Conservation (phyloP, 2,888 invertebrate species). For the Ceramica pisi region DNA sequence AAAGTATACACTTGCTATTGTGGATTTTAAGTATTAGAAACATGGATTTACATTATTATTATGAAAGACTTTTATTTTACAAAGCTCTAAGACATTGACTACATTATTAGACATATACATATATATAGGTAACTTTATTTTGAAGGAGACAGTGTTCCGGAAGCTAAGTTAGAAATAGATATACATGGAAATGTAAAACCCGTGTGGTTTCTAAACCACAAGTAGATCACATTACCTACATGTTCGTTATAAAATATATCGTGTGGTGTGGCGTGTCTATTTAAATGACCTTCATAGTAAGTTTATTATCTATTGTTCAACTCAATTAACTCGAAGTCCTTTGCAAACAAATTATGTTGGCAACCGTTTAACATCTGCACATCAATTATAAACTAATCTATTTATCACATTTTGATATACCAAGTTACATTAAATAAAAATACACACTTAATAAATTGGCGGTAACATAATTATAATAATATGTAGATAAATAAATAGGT, state of each 20-base stretch:
- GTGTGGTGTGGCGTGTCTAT: constrained; percentile 13
- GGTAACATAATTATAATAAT: constrained; percentile 13
- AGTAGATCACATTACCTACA: constrained; percentile 2
- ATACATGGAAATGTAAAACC: constrained; percentile 24
- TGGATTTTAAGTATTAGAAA: not conserved
- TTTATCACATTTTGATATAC: constrained; percentile 51
- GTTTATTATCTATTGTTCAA: constrained; percentile 22
- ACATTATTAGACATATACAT: too few relatives aligned
- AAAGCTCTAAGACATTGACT: too few relatives aligned
- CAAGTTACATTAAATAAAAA: constrained; percentile 32
- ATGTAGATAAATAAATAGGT: constrained; percentile 13
- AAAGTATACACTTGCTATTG: not conserved
- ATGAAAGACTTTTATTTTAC: not conserved
- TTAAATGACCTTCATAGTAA: constrained; percentile 17
- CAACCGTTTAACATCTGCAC: constrained; percentile 1
- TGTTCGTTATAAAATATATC: constrained; percentile 13
- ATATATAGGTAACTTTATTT: not conserved
- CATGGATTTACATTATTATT: not conserved
- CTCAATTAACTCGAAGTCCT: constrained; percentile 2
- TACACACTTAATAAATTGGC: constrained; percentile 17
- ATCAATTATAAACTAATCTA: constrained; percentile 30
- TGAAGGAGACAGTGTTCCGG: not conserved
- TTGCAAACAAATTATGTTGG: constrained; percentile 24
- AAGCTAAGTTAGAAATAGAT: constrained; percentile 11
- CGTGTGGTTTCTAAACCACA: constrained; percentile 38